Conservation (phyloP, 1,140 invertebrate species). For the Drosophila bocki region DNA sequence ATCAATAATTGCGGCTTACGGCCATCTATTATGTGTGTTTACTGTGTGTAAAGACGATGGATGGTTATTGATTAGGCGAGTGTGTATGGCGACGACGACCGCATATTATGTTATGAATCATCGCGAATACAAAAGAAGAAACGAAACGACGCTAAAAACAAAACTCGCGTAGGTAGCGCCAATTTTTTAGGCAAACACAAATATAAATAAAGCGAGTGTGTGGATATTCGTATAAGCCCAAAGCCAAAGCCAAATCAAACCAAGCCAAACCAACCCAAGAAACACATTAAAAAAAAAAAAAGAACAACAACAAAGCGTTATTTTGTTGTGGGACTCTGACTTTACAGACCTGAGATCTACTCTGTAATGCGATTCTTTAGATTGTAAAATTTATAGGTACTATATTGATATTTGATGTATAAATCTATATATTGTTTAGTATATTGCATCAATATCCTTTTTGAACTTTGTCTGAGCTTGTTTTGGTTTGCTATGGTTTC, state of each 20-base stretch:
- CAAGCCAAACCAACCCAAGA: conserved; percentile 24
- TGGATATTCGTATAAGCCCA: conserved; percentile 18
- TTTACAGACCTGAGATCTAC: conserved; percentile 1
- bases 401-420: not conserved
- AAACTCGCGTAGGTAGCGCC: conserved; percentile 73
- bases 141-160: conserved; percentile 69
- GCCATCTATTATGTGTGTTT: conserved; percentile 76
- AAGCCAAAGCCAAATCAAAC: conserved; percentile 28
- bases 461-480: not conserved
- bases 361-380: not conserved
- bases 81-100: not conserved
- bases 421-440: not conserved
- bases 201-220: conserved; percentile 9
- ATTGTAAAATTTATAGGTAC: too few relatives aligned
- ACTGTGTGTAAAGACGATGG: conserved; percentile 79
- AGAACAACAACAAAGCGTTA: not conserved
- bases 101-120: conserved; percentile 59
- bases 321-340: not conserved
- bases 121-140: conserved; percentile 49
- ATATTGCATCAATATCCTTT: not conserved
- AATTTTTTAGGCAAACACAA: conserved; percentile 76
- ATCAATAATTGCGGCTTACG: conserved; percentile 81
- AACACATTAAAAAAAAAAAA: not conserved
- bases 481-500: not conserved
- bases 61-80: conserved; percentile 77